phyloP scores from a whole-genome alignment of 2,113 vertebrate species.

The Empidonax traillii region DNA sequence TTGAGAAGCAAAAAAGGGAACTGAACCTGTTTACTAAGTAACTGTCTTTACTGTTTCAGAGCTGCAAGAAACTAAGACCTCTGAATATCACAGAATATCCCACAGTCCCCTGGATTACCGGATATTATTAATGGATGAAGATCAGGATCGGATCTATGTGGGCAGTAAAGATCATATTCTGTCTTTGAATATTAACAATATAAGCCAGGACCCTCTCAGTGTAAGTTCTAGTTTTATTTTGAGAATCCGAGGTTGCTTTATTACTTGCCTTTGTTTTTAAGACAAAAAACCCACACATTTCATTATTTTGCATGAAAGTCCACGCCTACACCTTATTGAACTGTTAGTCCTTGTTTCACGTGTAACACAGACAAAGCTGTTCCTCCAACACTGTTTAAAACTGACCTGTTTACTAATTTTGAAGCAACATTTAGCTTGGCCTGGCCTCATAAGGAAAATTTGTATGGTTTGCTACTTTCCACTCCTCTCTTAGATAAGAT shows the following conservation, averaged over 20 bases:
- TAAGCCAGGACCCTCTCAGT: slow-evolving; percentile 88
- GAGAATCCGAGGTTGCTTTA: background rate
- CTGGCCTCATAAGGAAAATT: background rate
- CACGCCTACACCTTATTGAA: background rate
- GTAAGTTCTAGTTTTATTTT: slow-evolving; percentile 75
- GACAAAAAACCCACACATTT: background rate
- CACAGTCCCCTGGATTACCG: slow-evolving; percentile 92
- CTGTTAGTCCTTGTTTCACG: background rate
- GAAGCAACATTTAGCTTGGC: background rate
- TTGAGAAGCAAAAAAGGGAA: background rate
- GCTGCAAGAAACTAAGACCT: slow-evolving; percentile 85
- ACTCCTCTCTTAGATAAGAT: background rate
- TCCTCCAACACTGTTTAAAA: background rate
- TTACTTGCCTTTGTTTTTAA: background rate
- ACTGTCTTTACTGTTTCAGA: slow-evolving; percentile 76
- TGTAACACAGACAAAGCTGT: background rate
- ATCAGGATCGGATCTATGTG: slow-evolving; percentile 96
- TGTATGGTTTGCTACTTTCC: background rate
- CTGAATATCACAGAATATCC: slow-evolving; percentile 87
- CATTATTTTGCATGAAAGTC: background rate
- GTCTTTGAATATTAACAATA: slow-evolving; percentile 98
- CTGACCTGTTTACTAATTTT: background rate
- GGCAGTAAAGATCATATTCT: slow-evolving; percentile 97
- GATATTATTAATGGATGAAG: slow-evolving; percentile 97
- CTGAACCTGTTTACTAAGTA: background rate